Conservation (phyloP, 2,113 vertebrate genomes). For the Manacus vitellinus region DNA sequence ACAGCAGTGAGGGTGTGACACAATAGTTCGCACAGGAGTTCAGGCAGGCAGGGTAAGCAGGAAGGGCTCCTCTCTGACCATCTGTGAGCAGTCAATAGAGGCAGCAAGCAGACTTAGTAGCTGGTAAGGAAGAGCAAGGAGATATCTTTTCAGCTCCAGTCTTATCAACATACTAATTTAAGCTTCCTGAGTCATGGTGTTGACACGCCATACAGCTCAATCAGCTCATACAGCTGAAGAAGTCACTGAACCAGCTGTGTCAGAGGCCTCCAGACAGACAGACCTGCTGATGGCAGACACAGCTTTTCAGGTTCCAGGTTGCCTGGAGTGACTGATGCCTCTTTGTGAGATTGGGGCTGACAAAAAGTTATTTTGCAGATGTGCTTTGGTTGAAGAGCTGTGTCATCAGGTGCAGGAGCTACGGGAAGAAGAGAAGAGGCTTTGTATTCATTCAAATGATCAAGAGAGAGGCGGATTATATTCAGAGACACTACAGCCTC, state of each 20-base stretch:
- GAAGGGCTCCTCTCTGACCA: not conserved
- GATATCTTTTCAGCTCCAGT: not conserved
- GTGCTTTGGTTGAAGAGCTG: not conserved
- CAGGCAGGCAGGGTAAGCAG: fast-evolving
- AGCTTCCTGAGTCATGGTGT: not conserved
- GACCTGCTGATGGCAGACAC: not conserved
- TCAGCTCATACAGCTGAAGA: not conserved
- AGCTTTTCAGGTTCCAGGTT: not conserved
- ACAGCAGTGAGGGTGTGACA: not conserved
- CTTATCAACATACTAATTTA: not conserved
- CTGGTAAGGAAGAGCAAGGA: not conserved
- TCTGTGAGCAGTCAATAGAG: not conserved
- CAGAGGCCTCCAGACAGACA: not conserved
- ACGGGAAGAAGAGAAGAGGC: not conserved
- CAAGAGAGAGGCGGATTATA: not conserved
- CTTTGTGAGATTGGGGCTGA: not conserved
- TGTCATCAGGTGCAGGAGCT: not conserved
- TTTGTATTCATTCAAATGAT: not conserved
- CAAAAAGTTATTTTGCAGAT: not conserved
- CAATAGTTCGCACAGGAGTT: not conserved
- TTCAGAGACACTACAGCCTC: not conserved
- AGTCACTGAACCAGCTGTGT: not conserved
- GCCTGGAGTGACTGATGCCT: not conserved
- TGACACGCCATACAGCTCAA: not conserved
- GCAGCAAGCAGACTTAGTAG: not conserved